These are phyloP conservation scores for Drosophila subpulchrella DNA, from an alignment of 1,140 invertebrate genomes.

Conservation along the genomic window DNA sequence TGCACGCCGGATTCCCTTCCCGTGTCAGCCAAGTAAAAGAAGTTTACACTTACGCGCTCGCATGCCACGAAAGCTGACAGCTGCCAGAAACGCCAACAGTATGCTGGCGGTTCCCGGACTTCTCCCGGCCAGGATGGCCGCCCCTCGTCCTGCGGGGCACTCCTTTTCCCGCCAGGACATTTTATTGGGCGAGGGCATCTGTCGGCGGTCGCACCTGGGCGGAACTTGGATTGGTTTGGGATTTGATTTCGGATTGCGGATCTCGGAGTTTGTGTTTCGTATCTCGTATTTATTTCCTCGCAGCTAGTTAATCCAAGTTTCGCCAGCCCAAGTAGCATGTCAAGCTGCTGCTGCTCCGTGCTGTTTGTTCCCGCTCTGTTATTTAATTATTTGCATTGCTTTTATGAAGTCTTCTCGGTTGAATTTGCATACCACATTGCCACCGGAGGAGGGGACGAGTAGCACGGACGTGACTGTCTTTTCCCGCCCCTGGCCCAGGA, in stretches of 20 bases:
- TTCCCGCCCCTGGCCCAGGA: slow-evolving; percentile 5
- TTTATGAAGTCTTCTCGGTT: slow-evolving; percentile 43
- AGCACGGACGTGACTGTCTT: slow-evolving; percentile 46
- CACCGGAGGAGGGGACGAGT: slow-evolving; percentile 1
- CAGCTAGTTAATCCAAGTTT: slow-evolving; percentile 65
- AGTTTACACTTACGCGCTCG: slow-evolving; percentile 75
- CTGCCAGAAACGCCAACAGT: slow-evolving; percentile 77
- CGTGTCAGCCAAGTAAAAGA: slow-evolving; percentile 55
- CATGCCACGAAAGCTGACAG: slow-evolving; percentile 78
- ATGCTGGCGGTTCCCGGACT: slow-evolving; percentile 55
- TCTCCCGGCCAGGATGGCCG: slow-evolving; percentile 13
- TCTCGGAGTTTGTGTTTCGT: neutral
- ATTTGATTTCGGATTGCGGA: slow-evolving; percentile 23
- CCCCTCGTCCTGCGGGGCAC: slow-evolving; percentile 11
- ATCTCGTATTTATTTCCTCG: slow-evolving; percentile 40
- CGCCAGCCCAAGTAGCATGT: slow-evolving; percentile 60
- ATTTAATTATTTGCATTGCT: slow-evolving; percentile 74
- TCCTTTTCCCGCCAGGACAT: slow-evolving; percentile 61
- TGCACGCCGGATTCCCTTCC: neutral
- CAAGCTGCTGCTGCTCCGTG: slow-evolving; percentile 28
- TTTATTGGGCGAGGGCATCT: slow-evolving; percentile 72
- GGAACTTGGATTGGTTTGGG: slow-evolving; percentile 38
- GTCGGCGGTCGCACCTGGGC: slow-evolving; percentile 68
- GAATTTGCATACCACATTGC: slow-evolving; percentile 61
- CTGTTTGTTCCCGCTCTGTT: slow-evolving; percentile 46